These are phyloP conservation scores for Vanessa cardui DNA, from an alignment of 2,888 invertebrate species.

Conservation along the genomic window DNA sequence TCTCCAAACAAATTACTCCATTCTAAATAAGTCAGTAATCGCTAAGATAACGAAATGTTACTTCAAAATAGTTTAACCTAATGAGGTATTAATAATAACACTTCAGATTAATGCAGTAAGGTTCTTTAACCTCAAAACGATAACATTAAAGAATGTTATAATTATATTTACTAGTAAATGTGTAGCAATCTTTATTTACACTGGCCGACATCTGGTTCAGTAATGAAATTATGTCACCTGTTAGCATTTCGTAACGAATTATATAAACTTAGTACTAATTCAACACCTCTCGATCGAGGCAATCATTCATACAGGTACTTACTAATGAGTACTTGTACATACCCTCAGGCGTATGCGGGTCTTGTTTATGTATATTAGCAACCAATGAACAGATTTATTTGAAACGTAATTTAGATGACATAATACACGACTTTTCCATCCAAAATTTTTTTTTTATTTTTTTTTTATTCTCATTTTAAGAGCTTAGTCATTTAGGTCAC, in stretches of 20 bases:
- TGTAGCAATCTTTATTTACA: conserved; percentile 15
- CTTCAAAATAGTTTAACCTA: neutral
- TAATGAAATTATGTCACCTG: conserved; percentile 58
- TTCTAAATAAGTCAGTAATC: conserved; percentile 14
- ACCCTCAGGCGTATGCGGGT: neutral
- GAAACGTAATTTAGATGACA: neutral
- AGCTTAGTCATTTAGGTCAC: too few relatives aligned
- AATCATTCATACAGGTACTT: conserved; percentile 17
- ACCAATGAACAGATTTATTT: neutral
- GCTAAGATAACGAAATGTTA: conserved; percentile 1
- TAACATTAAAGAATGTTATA: neutral
- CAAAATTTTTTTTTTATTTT: too few relatives aligned
- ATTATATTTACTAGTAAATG: neutral
- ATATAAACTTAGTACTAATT: conserved; percentile 11
- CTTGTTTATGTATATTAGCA: neutral
- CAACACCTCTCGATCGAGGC: conserved; percentile 14
- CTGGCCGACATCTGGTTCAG: conserved; percentile 38
- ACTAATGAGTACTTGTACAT: conserved; percentile 1
- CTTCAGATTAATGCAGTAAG: neutral
- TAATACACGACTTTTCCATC: neutral
- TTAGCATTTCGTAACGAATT: conserved; percentile 30
- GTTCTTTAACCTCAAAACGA: conserved; percentile 3
- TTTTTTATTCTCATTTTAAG: too few relatives aligned
- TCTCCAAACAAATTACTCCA: conserved; percentile 4
- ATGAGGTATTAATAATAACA: conserved; percentile 18